Conservation (phyloP, 2,888 invertebrate species). For the Alentia gelatinosa region DNA sequence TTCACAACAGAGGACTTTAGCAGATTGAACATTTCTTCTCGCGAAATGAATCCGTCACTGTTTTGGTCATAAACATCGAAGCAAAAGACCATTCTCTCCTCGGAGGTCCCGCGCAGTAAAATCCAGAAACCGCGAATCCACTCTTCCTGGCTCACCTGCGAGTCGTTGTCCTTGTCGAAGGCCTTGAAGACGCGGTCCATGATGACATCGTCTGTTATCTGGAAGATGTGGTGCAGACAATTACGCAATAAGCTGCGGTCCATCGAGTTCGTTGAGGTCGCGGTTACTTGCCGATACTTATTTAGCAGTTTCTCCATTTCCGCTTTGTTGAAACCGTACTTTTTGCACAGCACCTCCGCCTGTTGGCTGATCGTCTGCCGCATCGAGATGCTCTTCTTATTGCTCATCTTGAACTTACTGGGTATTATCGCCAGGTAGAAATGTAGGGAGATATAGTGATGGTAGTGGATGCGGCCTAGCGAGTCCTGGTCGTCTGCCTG, state of each 20-base stretch:
- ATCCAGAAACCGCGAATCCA: slow-evolving; percentile 89
- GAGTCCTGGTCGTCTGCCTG: no score
- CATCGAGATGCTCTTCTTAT: not conserved
- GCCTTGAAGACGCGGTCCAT: slow-evolving; percentile 79
- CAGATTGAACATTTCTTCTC: slow-evolving; percentile 91
- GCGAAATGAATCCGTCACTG: slow-evolving; percentile 89
- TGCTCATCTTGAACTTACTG: not conserved
- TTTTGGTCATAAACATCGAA: slow-evolving; percentile 89
- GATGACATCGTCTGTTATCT: slow-evolving; percentile 85
- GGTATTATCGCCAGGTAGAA: no score
- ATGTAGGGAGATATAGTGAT: no score
- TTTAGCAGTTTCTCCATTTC: slow-evolving; percentile 35
- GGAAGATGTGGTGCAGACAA: slow-evolving; percentile 82
- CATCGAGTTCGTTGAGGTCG: slow-evolving; percentile 57
- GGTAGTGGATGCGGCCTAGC: no score
- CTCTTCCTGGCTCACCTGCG: slow-evolving; percentile 84
- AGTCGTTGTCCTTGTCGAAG: slow-evolving; percentile 90
- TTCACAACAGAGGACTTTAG: slow-evolving; percentile 81
- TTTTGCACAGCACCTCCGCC: slow-evolving; percentile 14
- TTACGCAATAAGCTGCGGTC: slow-evolving; percentile 76
- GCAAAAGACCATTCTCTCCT: slow-evolving; percentile 83
- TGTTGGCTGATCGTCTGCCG: slow-evolving; percentile 12
- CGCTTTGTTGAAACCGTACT: slow-evolving; percentile 22
- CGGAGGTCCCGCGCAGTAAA: slow-evolving; percentile 86
- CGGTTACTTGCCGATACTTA: not conserved